Conservation (phyloP, 1,140 invertebrate species). For the Drosophila azteca region DNA sequence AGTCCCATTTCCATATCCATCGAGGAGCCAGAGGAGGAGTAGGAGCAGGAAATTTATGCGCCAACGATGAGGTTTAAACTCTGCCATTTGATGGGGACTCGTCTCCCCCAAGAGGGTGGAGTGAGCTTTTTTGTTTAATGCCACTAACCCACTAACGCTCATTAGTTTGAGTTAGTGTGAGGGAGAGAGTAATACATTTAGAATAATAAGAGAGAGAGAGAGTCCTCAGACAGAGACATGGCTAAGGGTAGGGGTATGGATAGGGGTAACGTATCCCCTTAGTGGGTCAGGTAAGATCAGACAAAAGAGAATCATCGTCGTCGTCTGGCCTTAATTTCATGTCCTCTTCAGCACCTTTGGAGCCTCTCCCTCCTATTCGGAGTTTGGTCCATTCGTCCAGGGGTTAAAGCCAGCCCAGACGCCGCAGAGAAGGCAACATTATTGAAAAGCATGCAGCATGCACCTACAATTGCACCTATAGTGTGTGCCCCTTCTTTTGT, state of each 20-base stretch:
- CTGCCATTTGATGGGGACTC: constrained; percentile 37
- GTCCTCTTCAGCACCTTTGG: constrained; percentile 1
- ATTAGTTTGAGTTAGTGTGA: constrained; percentile 32
- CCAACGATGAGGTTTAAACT: constrained; percentile 54
- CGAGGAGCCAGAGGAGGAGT: constrained; percentile 3
- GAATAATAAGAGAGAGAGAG: constrained; percentile 19
- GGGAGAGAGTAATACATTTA: constrained; percentile 33
- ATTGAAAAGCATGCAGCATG: constrained; percentile 43
- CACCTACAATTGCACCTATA: no score
- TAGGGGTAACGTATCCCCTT: neutral
- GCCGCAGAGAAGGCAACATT: constrained; percentile 45
- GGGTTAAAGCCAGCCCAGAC: constrained; percentile 18
- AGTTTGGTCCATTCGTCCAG: constrained; percentile 17
- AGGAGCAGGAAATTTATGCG: constrained; percentile 44
- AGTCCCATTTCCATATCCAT: constrained; percentile 8
- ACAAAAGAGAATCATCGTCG: constrained; percentile 16
- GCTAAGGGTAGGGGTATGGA: no score
- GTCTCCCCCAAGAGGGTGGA: constrained; percentile 3
- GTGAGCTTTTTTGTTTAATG: constrained; percentile 12
- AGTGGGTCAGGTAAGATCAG: constrained; percentile 45
- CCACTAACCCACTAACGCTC: constrained; percentile 39
- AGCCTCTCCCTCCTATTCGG: neutral
- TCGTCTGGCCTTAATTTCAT: constrained; percentile 34
- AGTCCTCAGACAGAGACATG: neutral
- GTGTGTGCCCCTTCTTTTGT: no score